These are phyloP conservation scores for Colostygia pectinataria DNA, from an alignment of 2,888 invertebrate species.

Conservation along the genomic window DNA sequence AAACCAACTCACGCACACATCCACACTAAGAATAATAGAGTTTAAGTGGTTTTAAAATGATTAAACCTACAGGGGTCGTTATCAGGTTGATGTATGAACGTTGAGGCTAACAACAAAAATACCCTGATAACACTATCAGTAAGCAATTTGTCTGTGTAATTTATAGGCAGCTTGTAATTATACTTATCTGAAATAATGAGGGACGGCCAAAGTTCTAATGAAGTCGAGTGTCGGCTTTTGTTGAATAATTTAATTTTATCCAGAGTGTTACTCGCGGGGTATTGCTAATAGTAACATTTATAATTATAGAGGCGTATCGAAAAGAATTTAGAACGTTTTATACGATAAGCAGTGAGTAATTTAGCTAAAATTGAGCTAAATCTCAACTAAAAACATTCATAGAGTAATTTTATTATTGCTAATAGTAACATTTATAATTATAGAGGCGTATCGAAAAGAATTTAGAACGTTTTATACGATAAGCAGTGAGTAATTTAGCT, in stretches of 20 bases:
- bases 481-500: too few species aligned
- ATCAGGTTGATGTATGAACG: constrained; percentile 55
- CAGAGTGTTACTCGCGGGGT: constrained; percentile 2
- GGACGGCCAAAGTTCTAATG: constrained; percentile 20
- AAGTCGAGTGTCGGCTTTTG: constrained; percentile 16
- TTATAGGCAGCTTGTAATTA: constrained; percentile 58
- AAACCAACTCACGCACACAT: too few species aligned
- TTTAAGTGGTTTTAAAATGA: constrained; percentile 8
- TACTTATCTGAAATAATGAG: constrained; percentile 48
- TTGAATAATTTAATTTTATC: constrained; percentile 21
- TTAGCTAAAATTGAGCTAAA: too few species aligned
- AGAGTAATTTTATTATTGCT: too few species aligned
- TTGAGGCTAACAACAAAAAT: constrained; percentile 60
- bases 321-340: too few species aligned
- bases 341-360: too few species aligned
- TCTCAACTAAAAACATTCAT: too few species aligned
- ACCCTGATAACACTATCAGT: constrained; percentile 53
- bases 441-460: too few species aligned
- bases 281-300: constrained; percentile 5
- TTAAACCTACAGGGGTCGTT: constrained; percentile 31
- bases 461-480: too few species aligned
- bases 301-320: background rate
- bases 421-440: constrained; percentile 3
- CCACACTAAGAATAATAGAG: too few species aligned
- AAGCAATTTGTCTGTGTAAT: constrained; percentile 63